Evolutionary conservation across 2,888 invertebrate genomes (phyloP).

Genomic region (Ophion ventricosus): DNA sequence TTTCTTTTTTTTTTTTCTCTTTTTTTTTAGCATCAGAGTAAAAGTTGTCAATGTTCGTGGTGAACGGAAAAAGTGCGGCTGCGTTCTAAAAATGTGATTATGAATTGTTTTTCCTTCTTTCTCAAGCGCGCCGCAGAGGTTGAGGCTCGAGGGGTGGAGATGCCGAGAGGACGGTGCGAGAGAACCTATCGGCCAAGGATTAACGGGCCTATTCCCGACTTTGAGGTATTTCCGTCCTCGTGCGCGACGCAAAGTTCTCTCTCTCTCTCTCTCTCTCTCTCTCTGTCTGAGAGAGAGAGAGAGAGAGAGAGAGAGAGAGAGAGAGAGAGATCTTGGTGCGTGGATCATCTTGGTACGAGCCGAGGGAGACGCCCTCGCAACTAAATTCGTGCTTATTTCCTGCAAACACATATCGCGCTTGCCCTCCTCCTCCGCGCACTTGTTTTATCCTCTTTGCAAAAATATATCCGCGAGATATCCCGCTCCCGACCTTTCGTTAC

Average conservation of each 20-base stretch:
- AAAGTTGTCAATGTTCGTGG: not conserved
- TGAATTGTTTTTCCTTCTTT: not conserved
- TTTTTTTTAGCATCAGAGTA: not conserved
- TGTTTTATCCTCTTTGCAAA: slow-evolving; percentile 13
- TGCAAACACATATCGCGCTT: not conserved
- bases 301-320: too few relatives aligned
- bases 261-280: too few relatives aligned
- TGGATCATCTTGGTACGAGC: slow-evolving; percentile 17
- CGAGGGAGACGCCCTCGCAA: slow-evolving; percentile 48
- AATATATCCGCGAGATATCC: not conserved
- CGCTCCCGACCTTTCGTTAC: slow-evolving; percentile 14
- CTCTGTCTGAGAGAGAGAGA: too few relatives aligned
- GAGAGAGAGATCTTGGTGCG: slow-evolving; percentile 7
- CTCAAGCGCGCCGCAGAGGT: not conserved
- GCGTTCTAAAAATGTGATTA: not conserved
- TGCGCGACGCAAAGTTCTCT: slow-evolving; percentile 14
- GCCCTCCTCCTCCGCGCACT: not conserved
- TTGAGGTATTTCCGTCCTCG: slow-evolving; percentile 72
- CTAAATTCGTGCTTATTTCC: slow-evolving; percentile 8
- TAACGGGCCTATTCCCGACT: slow-evolving; percentile 71
- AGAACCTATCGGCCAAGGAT: slow-evolving; percentile 67
- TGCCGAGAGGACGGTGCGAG: not conserved
- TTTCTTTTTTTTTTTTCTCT: not conserved
- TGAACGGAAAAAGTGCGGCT: not conserved
- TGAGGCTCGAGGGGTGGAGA: not conserved